Conservation (phyloP, 2,797 vertebrate species). For the Clarias platycephalus region DNA sequence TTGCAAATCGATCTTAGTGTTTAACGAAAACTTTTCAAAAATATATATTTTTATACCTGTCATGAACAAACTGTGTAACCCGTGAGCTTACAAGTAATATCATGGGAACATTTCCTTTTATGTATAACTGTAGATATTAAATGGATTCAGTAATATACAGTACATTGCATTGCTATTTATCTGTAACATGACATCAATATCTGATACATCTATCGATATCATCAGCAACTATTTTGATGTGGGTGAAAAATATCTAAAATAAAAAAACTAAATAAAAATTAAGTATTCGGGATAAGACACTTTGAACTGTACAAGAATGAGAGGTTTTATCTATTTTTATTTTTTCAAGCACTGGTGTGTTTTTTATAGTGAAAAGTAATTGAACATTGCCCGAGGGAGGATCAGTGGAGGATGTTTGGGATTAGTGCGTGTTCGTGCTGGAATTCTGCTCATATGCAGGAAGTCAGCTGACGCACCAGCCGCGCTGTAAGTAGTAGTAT, state of each 20-base stretch:
- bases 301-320: neutral
- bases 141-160: neutral
- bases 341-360: neutral
- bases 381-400: constrained; percentile 18
- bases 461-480: constrained; percentile 28
- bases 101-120: neutral
- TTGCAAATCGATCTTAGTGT: neutral
- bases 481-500: constrained; percentile 7
- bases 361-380: neutral
- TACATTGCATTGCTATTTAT: neutral
- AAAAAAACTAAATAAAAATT: neutral
- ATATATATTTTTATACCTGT: neutral
- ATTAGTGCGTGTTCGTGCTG: constrained; percentile 29
- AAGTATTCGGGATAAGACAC: neutral
- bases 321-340: neutral
- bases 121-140: neutral
- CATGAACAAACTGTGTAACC: neutral
- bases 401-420: constrained; percentile 35
- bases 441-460: constrained; percentile 34
- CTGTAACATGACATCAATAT: neutral
- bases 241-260: neutral
- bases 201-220: neutral
- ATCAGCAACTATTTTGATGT: neutral
- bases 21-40: neutral
- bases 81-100: neutral